A percentile compares a stretch with the other conserved stretches of the same genome.
Evolutionary conservation across 2,797 vertebrate species (phyloP).

Genomic region (Paratrypauchen microcephalus): DNA sequence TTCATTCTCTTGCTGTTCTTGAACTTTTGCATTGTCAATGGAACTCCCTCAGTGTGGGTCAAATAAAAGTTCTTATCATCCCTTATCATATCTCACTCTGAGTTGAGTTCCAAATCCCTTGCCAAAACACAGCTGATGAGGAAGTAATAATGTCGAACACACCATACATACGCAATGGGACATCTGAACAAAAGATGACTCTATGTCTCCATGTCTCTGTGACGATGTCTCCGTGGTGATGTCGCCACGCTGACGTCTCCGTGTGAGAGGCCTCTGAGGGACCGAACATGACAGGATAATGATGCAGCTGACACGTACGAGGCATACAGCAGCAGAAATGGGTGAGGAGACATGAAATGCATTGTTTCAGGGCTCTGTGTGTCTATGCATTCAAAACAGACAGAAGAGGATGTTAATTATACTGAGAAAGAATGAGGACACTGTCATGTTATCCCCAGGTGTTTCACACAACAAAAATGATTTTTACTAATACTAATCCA

Average conservation of each 20-base stretch:
- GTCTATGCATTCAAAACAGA: conserved; percentile 5
- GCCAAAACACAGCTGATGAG: conserved; percentile 11
- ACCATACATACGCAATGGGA: neutral
- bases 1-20: too few species aligned
- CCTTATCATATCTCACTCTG: neutral
- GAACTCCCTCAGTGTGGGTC: too few species aligned
- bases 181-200: conserved; percentile 18
- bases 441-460: conserved; percentile 53
- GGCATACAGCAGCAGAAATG: conserved; percentile 41
- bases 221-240: conserved; percentile 25
- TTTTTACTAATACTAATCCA: conserved; percentile 40
- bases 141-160: conserved; percentile 18
- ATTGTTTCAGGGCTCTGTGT: conserved; percentile 5
- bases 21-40: too few species aligned
- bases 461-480: conserved; percentile 53
- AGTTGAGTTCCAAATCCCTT: neutral
- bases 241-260: conserved; percentile 50
- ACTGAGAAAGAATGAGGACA: conserved; percentile 48
- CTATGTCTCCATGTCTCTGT: conserved; percentile 39
- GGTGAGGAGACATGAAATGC: conserved; percentile 14
- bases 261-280: conserved; percentile 50
- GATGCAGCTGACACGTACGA: conserved; percentile 55
- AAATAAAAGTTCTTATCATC: too few species aligned
- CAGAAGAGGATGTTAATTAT: conserved; percentile 63
- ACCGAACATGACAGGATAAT: conserved; percentile 61